These are phyloP conservation scores for Diorhabda carinulata DNA, from an alignment of 1,140 invertebrate species.

Conservation along the genomic window DNA sequence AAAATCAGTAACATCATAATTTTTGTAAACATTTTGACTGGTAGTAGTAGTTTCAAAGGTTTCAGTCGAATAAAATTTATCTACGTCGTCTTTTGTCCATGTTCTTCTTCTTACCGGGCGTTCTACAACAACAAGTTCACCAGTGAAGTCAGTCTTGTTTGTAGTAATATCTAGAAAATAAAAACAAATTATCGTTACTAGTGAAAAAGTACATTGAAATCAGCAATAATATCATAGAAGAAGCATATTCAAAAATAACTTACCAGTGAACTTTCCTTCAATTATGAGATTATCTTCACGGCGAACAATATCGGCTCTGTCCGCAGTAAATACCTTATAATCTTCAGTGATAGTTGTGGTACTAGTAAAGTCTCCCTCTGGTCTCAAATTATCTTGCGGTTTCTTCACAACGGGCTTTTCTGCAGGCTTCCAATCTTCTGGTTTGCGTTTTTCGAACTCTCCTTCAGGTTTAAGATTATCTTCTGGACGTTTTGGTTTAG, in stretches of 20 bases:
- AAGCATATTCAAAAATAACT: background rate
- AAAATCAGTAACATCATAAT: constrained; percentile 48
- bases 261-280: constrained; percentile 55
- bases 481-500: constrained; percentile 51
- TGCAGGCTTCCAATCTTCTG: constrained; percentile 46
- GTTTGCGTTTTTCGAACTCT: constrained; percentile 50
- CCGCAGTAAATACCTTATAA: constrained; percentile 54
- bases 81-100: constrained; percentile 67
- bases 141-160: constrained; percentile 62
- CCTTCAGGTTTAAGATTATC: constrained; percentile 61
- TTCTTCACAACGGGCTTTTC: constrained; percentile 44
- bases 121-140: constrained; percentile 60
- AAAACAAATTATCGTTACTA: background rate
- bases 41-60: constrained; percentile 53
- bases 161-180: constrained; percentile 60
- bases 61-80: constrained; percentile 60
- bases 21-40: constrained; percentile 56
- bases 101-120: constrained; percentile 64
- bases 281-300: constrained; percentile 59
- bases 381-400: constrained; percentile 56
- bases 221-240: too few species aligned
- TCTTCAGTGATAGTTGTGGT: constrained; percentile 54
- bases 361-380: constrained; percentile 55
- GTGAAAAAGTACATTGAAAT: too few species aligned
- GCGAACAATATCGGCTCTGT: constrained; percentile 58